Base-by-base conservation (phyloP, 1,140 invertebrate genomes). In the Tachypleus tridentatus region DNA sequence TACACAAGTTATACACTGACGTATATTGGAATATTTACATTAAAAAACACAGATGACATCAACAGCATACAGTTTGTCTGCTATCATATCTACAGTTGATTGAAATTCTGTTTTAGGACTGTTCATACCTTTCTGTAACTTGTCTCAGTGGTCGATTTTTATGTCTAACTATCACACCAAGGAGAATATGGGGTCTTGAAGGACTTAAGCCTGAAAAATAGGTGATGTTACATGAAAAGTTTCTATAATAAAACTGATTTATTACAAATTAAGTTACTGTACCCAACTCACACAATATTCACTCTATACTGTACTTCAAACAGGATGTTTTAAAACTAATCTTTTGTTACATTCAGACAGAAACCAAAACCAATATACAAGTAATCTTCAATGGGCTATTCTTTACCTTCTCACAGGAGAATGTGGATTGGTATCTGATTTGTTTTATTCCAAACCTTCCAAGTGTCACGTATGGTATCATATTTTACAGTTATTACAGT, bases 131-230 rank as follows among this genome's bases (percentile, higher is more conserved):
- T 57, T 58, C 58, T 11, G 52, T 57, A 47, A 51, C 49, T 60
- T 64, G 49, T 29, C 29, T 54, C 58, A 47, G 54, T 60, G 73
- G 59, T 84, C 84, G 53, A 77, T 29, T 76, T 68, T 82, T 83
- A 65, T 85, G 83, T n/a, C 83, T 75, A 4, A 94, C 85, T 49
- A 96, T 84, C 29, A 96, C 87, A 0, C 90, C 91, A 0, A 95
- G 74, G 4, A 96, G 77, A 11, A 95, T 80, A 73, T 93, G 86
- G 0, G 88, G 87, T 58, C 86, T 78, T 49, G 84, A 76, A 60
- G 87, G 83, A 66, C 89, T 88, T 64, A 93, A 84, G 9, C 88
- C 83, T 80, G 72, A 52, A 73, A 71, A 72, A 59, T 48, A 48
- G 4, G 5, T 1, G 9, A 48, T 4, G 11, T 59, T 3, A 59